These are phyloP conservation scores for Meleagris gallopavo DNA, from an alignment of 2,113 vertebrate species.

Conservation along the genomic window DNA sequence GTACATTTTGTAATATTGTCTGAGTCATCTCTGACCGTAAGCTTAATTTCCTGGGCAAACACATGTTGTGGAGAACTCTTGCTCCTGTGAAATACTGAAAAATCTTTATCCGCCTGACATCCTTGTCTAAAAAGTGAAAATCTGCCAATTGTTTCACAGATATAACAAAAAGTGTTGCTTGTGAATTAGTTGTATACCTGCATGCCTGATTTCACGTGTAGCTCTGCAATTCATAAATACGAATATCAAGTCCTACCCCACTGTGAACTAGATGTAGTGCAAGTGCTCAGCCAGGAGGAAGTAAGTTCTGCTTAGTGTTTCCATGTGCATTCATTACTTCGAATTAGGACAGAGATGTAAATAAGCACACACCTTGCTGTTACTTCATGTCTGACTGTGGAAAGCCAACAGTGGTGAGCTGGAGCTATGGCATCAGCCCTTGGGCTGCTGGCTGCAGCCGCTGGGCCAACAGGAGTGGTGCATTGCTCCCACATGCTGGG, in stretches of 20 bases:
- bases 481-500: accelerated
- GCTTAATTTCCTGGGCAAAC: background rate
- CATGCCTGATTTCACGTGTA: background rate
- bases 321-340: accelerated
- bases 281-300: accelerated
- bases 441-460: background rate
- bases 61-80: background rate
- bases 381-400: accelerated
- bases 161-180: background rate
- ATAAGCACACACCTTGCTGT: accelerated
- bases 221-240: background rate
- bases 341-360: accelerated
- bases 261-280: background rate
- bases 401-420: background rate
- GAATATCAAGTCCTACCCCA: background rate
- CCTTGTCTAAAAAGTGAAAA: accelerated
- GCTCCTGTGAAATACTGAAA: background rate
- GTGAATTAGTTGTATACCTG: background rate
- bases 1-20: background rate
- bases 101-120: background rate
- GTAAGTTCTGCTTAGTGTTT: background rate
- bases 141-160: background rate
- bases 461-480: background rate
- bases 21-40: background rate
- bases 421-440: background rate